Base-by-base conservation (phyloP, 2,113 vertebrate genomes). In the Poecilia latipinna region DNA sequence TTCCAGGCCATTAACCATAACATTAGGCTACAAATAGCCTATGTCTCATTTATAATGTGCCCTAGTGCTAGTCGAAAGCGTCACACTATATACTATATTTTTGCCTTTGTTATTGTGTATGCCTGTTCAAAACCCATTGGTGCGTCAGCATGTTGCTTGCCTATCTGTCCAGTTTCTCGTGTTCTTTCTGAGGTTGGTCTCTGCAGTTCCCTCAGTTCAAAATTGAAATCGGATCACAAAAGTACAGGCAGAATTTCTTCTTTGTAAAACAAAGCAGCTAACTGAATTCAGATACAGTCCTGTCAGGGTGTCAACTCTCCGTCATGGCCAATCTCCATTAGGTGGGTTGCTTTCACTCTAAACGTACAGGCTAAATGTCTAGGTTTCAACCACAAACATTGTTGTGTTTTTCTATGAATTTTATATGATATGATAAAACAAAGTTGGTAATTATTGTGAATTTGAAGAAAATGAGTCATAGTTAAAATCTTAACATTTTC, bases 1-100 rank as follows among this genome's bases (percentile, higher is more conserved):
- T 44, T 37, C 8, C 33, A 48, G 67, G 68, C 80, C 79, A 89
- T 91, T 91, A 90, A 83, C 64, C 86, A 69, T 64, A 88, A 76
- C 83, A 86, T 88, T 85, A 88, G 70, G 75, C 70, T 12, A 70
- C 70, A 77, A 84, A 80, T 37, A 81, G 72, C 54, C 31, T 62
- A 13, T 79, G 72, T 73, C 75, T 70, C 24, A 81, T 86, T 80
- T 82, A 68, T 75, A 70, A 74, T 80, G 74, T 82, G 67, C 8
- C 32, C 44, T 48, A 68, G 68, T 83, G 64, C 31, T 44, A 81
- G 37, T 72, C 68, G 57, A 31, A 54, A 26, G 57, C 42, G 32
- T 75, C 57, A 31, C 39, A 75, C 31, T 35, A 29, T 39, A 72
- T 61, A 54, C 75, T 69, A 51, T 75, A 31, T 1, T 39, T 37